phyloP scores from a whole-genome alignment of 2,888 invertebrate genomes.

The Oxyteleia sp. region DNA sequence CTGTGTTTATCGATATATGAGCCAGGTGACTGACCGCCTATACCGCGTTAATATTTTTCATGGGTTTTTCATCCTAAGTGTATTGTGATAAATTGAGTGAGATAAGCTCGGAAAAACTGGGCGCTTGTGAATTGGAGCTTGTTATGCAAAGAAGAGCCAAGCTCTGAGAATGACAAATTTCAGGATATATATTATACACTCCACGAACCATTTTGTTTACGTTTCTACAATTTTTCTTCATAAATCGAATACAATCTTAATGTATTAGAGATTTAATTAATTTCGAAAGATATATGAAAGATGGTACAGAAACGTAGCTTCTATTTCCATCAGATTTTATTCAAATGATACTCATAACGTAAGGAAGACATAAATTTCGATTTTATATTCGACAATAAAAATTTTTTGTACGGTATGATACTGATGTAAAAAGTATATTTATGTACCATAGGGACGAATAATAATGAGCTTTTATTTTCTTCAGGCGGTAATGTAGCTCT shows the following conservation, averaged over 20 bases:
- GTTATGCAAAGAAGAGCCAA: conserved; percentile 33
- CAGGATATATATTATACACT: conserved; percentile 35
- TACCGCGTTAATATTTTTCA: conserved; percentile 48
- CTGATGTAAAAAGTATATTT: no score
- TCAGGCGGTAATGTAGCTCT: no score
- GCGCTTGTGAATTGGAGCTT: conserved; percentile 22
- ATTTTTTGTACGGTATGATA: no score
- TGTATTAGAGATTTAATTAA: conserved; percentile 17
- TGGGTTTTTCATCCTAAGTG: conserved; percentile 38
- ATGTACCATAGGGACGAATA: no score
- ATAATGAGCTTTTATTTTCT: no score
- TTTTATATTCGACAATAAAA: no score
- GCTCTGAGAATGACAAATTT: conserved; percentile 38
- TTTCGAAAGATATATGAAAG: no score
- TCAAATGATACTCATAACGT: no score
- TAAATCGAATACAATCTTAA: conserved; percentile 12
- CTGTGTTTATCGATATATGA: conserved; percentile 34
- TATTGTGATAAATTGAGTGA: conserved; percentile 48
- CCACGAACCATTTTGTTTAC: conserved; percentile 22
- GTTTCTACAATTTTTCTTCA: conserved; percentile 26
- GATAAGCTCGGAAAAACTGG: conserved; percentile 45
- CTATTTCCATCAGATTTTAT: no score
- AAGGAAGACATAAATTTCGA: no score
- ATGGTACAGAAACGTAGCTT: no score
- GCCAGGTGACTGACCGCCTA: conserved; percentile 38